Evolutionary conservation across 2,113 vertebrate genomes (phyloP).

Genomic region (Struthio camelus): DNA sequence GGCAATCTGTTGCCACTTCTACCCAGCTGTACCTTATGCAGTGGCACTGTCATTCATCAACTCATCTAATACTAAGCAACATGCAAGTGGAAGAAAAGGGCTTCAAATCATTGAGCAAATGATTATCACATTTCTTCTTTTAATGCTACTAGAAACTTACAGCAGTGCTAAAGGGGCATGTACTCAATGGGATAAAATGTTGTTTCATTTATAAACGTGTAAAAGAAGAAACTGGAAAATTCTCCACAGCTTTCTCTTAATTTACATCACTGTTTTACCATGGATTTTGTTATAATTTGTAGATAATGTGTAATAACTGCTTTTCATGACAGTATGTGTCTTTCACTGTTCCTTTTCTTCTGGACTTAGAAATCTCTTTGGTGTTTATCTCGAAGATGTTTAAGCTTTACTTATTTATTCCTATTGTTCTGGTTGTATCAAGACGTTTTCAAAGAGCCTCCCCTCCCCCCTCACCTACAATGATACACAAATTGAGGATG

Average conservation of each 20-base stretch:
- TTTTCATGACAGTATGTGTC: not conserved
- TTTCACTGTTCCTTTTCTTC: not conserved
- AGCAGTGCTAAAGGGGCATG: not conserved
- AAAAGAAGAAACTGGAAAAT: not conserved
- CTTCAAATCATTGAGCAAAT: not conserved
- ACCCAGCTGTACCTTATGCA: not conserved
- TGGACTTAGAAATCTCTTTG: not conserved
- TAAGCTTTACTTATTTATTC: not conserved
- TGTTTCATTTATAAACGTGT: not conserved
- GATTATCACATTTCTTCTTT: not conserved
- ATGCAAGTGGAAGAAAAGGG: not conserved
- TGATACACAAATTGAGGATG: not conserved
- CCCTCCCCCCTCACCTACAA: not conserved
- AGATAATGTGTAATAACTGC: not conserved
- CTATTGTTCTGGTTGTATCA: not conserved
- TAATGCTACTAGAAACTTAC: not conserved
- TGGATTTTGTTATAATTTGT: not conserved
- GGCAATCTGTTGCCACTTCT: not conserved
- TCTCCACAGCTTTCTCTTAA: not conserved
- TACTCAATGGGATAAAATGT: not conserved
- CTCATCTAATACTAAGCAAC: not conserved
- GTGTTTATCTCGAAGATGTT: not conserved
- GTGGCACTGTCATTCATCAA: not conserved
- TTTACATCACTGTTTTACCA: not conserved
- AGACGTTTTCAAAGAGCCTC: not conserved